Evolutionary conservation across 2,113 vertebrate species (phyloP).

Genomic region (Brachyhypopomus occidentalis): DNA sequence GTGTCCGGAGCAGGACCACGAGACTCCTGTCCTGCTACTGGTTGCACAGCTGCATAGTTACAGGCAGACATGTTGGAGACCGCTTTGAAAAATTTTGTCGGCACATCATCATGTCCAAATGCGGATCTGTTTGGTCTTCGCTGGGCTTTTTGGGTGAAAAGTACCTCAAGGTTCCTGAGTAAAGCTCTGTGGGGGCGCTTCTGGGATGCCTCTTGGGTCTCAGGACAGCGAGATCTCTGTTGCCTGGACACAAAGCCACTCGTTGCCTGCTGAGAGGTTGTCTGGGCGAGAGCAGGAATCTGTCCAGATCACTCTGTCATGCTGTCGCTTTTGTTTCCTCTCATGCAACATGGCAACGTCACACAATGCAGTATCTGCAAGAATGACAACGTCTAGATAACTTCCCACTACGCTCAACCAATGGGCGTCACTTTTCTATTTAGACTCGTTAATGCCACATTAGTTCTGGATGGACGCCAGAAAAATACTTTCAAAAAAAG

Average conservation of each 20-base stretch:
- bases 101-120: neutral
- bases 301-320: slow-evolving; percentile 52
- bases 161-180: neutral
- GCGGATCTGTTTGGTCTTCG: neutral
- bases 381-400: slow-evolving; percentile 4
- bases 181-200: slow-evolving; percentile 4
- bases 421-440: slow-evolving; percentile 20
- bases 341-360: slow-evolving; percentile 38
- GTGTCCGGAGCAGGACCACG: slow-evolving; percentile 14
- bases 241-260: slow-evolving; percentile 51
- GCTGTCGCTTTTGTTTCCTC: slow-evolving; percentile 48
- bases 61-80: slow-evolving; percentile 13
- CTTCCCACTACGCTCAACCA: neutral
- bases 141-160: neutral
- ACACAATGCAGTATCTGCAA: slow-evolving; percentile 23
- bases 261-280: slow-evolving; percentile 57
- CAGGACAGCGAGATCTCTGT: slow-evolving; percentile 52
- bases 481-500: slow-evolving; percentile 8
- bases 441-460: slow-evolving; percentile 1
- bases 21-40: neutral
- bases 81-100: neutral
- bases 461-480: slow-evolving; percentile 8
- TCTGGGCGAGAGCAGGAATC: slow-evolving; percentile 58
- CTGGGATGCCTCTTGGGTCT: slow-evolving; percentile 39
- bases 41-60: slow-evolving; percentile 4